Evolutionary conservation across 2,888 invertebrate species (phyloP), one percentile per base, ranked within the genome.

Genomic region (Strigamia transsilvanica): DNA sequence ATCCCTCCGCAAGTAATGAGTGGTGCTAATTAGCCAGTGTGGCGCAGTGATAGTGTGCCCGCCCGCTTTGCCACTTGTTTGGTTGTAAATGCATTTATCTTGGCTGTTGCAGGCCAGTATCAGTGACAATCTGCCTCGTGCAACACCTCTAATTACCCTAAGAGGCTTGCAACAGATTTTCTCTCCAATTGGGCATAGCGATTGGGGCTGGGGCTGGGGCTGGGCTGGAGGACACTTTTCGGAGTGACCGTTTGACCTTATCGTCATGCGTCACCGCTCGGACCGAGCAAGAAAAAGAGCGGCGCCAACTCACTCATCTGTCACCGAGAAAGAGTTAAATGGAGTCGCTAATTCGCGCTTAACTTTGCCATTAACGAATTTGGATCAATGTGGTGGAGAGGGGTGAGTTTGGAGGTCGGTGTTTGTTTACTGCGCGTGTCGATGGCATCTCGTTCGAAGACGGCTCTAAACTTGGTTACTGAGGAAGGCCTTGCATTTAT

Each of bases 71-170:
- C 79, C 42, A 42, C 79, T 79, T 79, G 79, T 79, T 41, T 79
- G 41, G 42, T 79, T 79, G 79, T 79, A 79, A 79, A 79, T 79
- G 42, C 42, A 79, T 79, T 79, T 79, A 79, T 79, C 79, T 79
- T 42, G 79, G 42, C 41, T 79, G 41, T 42, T 79, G 41, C 79
- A 79, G 79, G 79, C 79, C 79, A 79, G 79, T 79, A 79, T 79
- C 79, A 79, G 79, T 79, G 79, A 79, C 79, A 79, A 79, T 79
- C 79, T 79, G 79, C 79, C 79, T 79, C 79, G 79, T 41, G 79
- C 79, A 79, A 79, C 79, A 79, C 79, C 79, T 79, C 79, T 79
- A 79, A 79, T 79, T 79, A 79, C 79, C 79, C 79, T 79, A 79
- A 79, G 79, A 79, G 79, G 79, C 79, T 79, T 79, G 79, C 0